Conservation (phyloP, 2,797 vertebrate species). For the Yasuhikotakia modesta region DNA sequence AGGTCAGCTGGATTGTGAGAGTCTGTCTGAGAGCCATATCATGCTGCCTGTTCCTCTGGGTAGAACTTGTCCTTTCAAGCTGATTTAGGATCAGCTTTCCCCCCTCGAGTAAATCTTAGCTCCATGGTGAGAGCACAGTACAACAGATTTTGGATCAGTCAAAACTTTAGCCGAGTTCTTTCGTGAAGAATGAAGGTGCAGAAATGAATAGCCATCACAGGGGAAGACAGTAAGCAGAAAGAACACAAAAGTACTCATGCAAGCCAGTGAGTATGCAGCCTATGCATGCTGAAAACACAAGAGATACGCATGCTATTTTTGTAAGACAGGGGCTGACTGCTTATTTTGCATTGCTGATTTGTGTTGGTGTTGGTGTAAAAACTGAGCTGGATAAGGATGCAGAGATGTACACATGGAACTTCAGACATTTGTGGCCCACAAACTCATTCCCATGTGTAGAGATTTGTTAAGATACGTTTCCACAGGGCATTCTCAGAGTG, state of each 20-base stretch:
- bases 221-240: not conserved
- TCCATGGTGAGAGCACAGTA: constrained; percentile 27
- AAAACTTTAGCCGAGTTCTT: constrained; percentile 3
- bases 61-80: constrained; percentile 41
- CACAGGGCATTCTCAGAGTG: constrained; percentile 17
- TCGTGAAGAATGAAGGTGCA: not conserved
- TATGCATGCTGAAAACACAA: not conserved
- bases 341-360: not conserved
- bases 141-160: constrained; percentile 36
- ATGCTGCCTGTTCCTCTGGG: constrained; percentile 34
- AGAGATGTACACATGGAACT: constrained; percentile 12
- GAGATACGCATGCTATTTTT: not conserved
- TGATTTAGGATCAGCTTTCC: constrained; percentile 32
- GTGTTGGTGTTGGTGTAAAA: constrained; percentile 8
- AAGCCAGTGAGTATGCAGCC: not conserved
- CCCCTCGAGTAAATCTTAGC: constrained; percentile 32
- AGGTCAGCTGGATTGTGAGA: constrained; percentile 44
- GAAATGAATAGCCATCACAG: constrained; percentile 1
- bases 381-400: not conserved
- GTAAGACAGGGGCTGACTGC: not conserved
- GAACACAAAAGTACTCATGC: constrained; percentile 7
- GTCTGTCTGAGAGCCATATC: constrained; percentile 23
- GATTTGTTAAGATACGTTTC: constrained; percentile 33
- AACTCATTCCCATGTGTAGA: constrained; percentile 9
- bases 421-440: constrained; percentile 25